phyloP scores from a whole-genome alignment of 2,113 vertebrate genomes.

The Australoheros scitulus region DNA sequence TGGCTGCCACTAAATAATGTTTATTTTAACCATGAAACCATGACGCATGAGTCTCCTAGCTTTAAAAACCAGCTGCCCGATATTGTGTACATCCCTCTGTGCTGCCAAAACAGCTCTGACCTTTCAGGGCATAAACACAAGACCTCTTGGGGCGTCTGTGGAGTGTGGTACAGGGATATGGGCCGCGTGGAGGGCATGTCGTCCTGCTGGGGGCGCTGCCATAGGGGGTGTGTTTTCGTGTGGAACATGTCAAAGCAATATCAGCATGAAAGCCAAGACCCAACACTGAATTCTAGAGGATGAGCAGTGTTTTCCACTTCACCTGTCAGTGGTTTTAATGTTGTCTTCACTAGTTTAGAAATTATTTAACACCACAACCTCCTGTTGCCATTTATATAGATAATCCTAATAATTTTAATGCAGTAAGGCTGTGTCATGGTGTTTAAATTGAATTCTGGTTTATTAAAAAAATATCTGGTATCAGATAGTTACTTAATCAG shows the following conservation, averaged over 20 bases:
- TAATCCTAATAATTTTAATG: too few species aligned
- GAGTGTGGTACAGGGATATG: background rate
- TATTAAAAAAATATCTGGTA: background rate
- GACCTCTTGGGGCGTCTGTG: background rate
- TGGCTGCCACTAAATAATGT: background rate
- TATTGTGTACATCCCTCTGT: background rate
- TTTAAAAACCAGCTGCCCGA: background rate
- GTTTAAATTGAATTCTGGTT: background rate
- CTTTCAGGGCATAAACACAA: background rate
- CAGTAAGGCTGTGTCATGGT: too few species aligned
- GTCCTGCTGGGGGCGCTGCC: too few species aligned
- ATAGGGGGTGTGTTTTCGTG: background rate
- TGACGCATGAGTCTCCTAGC: too few species aligned
- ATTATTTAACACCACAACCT: background rate
- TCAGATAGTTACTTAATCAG: background rate
- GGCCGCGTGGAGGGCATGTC: too few species aligned
- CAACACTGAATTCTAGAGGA: background rate
- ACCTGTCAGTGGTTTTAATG: background rate
- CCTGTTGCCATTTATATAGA: background rate
- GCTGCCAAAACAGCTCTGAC: background rate
- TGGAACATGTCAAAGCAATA: background rate
- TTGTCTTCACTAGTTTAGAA: too few species aligned
- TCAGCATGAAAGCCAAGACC: background rate
- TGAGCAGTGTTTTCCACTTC: background rate
- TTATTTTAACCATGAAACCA: background rate